Percentiles rank a stretch among this genome's conserved stretches.
Evolutionary conservation across 1,140 invertebrate genomes (phyloP).

Genomic region (Magallana angulata): DNA sequence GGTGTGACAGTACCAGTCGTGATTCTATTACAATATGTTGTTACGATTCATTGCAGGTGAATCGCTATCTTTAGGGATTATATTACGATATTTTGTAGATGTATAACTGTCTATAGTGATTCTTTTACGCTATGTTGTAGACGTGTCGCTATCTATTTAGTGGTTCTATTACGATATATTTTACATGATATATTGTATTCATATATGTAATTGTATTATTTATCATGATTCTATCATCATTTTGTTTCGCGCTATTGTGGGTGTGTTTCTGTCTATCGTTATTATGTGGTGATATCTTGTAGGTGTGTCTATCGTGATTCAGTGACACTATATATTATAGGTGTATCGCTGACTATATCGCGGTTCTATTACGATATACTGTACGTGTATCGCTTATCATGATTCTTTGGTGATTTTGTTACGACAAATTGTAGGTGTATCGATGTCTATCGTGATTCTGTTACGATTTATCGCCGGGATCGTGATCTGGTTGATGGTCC

Average conservation of each 20-base stretch:
- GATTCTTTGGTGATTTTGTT: constrained; percentile 75
- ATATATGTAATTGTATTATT: no score
- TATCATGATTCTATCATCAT: no score
- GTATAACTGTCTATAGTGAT: no score
- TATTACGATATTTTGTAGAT: constrained; percentile 82
- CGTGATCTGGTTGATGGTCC: constrained; percentile 70
- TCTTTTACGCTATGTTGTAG: constrained; percentile 74
- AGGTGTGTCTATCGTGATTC: no score
- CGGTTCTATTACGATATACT: not conserved
- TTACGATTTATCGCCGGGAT: constrained; percentile 84
- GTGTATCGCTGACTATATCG: no score
- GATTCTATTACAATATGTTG: no score
- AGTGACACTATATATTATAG: no score
- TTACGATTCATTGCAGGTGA: constrained; percentile 78
- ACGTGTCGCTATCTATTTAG: constrained; percentile 82
- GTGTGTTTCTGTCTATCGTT: no score
- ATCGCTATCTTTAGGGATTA: constrained; percentile 82
- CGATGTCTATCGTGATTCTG: constrained; percentile 83
- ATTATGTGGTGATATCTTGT: no score
- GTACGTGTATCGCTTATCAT: constrained; percentile 83
- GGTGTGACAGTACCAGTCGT: constrained; percentile 62
- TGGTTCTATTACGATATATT: constrained; percentile 84
- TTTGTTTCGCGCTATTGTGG: no score
- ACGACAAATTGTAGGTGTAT: constrained; percentile 80
- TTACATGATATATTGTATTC: no score